Conservation (phyloP, 2,113 vertebrate species). For the Salvator merianae region DNA sequence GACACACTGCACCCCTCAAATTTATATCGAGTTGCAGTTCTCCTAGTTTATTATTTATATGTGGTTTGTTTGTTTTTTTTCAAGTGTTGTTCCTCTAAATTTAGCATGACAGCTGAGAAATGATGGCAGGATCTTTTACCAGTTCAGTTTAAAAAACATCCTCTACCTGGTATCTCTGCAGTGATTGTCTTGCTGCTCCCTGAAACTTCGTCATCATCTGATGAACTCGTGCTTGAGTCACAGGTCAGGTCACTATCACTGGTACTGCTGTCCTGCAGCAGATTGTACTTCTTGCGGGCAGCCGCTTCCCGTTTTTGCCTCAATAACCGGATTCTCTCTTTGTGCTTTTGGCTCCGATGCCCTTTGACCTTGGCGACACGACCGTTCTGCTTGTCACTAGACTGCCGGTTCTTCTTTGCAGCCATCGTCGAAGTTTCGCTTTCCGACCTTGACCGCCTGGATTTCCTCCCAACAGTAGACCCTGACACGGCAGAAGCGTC, state of each 20-base stretch:
- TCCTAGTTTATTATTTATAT: slow-evolving; percentile 47
- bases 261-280: slow-evolving; percentile 98
- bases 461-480: slow-evolving; percentile 81
- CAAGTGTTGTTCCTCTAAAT: slow-evolving; percentile 74
- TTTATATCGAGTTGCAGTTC: slow-evolving; percentile 78
- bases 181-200: slow-evolving; percentile 97
- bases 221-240: slow-evolving; percentile 92
- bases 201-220: slow-evolving; percentile 88
- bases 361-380: slow-evolving; percentile 87
- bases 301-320: slow-evolving; percentile 95
- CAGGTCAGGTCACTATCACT: slow-evolving; percentile 98
- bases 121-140: slow-evolving; percentile 62
- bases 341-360: slow-evolving; percentile 95
- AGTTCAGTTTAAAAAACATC: slow-evolving; percentile 84
- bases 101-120: slow-evolving; percentile 74
- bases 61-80: slow-evolving; percentile 49
- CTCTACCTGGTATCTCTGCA: slow-evolving; percentile 96
- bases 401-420: slow-evolving; percentile 95
- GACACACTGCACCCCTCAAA: slow-evolving; percentile 74
- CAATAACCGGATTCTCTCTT: slow-evolving; percentile 91
- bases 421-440: slow-evolving; percentile 93
- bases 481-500: slow-evolving; percentile 72
- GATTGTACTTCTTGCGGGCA: slow-evolving; percentile 93
- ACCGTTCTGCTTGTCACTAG: slow-evolving; percentile 90
- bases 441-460: slow-evolving; percentile 89